Evolutionary conservation across 1,140 invertebrate species (phyloP).

Genomic region (Cydia amplana): DNA sequence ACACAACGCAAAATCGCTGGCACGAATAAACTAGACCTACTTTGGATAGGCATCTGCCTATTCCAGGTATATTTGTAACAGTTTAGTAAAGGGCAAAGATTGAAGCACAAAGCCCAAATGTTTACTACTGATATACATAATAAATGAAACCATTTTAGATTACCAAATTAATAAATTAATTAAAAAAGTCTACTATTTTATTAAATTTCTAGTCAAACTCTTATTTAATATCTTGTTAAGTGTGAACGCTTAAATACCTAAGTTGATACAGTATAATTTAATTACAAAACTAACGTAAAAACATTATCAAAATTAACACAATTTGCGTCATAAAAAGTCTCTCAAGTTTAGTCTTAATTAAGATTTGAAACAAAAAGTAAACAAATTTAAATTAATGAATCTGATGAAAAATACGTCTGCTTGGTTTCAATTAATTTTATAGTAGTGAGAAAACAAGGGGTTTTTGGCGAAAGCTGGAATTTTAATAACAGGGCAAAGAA

Average conservation of each 20-base stretch:
- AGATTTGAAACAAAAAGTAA: background rate
- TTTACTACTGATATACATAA: background rate
- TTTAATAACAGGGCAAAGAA: conserved; percentile 8
- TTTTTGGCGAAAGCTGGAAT: background rate
- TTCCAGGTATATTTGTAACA: too few relatives aligned
- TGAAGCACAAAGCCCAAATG: too few relatives aligned
- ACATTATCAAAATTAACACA: background rate
- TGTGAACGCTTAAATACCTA: background rate
- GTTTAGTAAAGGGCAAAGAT: too few relatives aligned
- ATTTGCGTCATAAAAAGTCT: conserved; percentile 9
- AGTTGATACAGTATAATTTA: background rate
- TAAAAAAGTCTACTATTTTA: background rate
- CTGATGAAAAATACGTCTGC: background rate
- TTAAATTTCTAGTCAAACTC: background rate
- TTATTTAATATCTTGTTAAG: background rate
- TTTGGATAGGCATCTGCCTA: too few relatives aligned
- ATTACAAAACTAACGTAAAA: background rate
- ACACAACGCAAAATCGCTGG: too few relatives aligned
- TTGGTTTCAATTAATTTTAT: background rate
- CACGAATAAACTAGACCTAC: too few relatives aligned
- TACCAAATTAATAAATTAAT: background rate
- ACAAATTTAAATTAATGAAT: conserved; percentile 15
- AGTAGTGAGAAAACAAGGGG: conserved; percentile 1
- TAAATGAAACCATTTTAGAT: background rate
- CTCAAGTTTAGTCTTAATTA: conserved; percentile 1